Base-by-base conservation (phyloP, 2,888 invertebrate species). In the Odontothrips loti region DNA sequence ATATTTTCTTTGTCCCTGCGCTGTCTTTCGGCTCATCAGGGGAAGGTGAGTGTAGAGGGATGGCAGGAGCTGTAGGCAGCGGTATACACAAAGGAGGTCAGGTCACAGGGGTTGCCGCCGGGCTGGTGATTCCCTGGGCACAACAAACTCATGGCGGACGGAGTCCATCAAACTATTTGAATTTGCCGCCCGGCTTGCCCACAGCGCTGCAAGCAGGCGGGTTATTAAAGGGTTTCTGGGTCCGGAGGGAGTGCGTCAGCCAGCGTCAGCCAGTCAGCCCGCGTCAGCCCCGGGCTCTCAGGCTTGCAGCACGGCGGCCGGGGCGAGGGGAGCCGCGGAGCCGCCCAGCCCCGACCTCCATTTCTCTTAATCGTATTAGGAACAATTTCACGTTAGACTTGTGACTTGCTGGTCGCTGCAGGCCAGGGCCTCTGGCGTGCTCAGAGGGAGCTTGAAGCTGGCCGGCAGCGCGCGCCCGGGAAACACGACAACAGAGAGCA, bases 341-440 rank as follows among this genome's bases (percentile, higher is more conserved):
- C 63, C 63, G 63, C 68, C 68, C 68, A 20, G 23, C 27, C 68
- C 68, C 68, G 68, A 23, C 68, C 58, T n/a, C 58, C 58, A 58
- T 58, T 58, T 75, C 68, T 75, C 68, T 75, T 75, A 75, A 75
- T 75, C 68, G 68, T 27, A 75, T 75, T 27, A 75, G 12, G 23
- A 75, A 75, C 68, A 75, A 75, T 75, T 75, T 75, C 68, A 75
- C 68, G 68, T 27, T 27, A 75, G 68, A 75, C 68, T 75, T 75
- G 68, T 27, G 68, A 75, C 68, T 75, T 75, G 68, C 23, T 75
- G 68, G 68, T 27, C 68, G 68, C 68, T 75, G 68, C 23, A 27
- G 68, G 68, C 23, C 23, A 20, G 68, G n/a, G 4, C 11, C 23
- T 23, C 68, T 3, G 68, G 9, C 12, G 51, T 17, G 15, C 51